Base-by-base conservation (phyloP, 1,140 invertebrate genomes). In the Eriocheir sinensis region DNA sequence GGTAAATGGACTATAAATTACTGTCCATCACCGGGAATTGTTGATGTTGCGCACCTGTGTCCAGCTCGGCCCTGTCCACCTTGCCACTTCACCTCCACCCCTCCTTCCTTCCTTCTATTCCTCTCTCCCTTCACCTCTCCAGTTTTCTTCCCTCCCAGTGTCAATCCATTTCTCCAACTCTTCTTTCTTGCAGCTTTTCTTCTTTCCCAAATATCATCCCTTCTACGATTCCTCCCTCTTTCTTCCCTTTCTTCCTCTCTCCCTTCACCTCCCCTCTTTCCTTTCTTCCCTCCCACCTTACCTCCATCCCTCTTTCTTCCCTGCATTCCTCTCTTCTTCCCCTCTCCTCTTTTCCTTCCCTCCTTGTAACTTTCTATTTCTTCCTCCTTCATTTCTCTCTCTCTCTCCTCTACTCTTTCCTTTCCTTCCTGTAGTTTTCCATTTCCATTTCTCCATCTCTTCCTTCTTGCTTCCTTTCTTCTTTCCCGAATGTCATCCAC, bases 1-100 rank as follows among this genome's bases (percentile, higher is more conserved):
- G 60, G 60, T 72, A 72, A 72, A n/a, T 72, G 60, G 60, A 21
- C 60, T 27, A 72, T 72, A 72, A 72, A 72, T 72, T 72, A 72
- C 17, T 72, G 27, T 72, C 60, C 60, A n/a, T 72, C 60, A 72
- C 27, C n/a, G 60, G 21, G 60, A 72, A 72, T 72, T 72, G 60
- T n/a, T 72, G 60, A 72, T 72, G 60, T n/a, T 72, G 1, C 60
- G 27, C 60, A 72, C 60, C 60, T 72, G 60, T n/a, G 60, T 72
- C 48, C 48, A 53, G 12, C 9, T 72, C 17, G 0, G 0, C 60
- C 21, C 2, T 72, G 60, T 72, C 60, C 60, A 72, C 60, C 15
- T 15, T 48, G 44, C 44, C n/a, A 8, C 60, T 21, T n/a, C 60
- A 21, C n/a, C 3, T 21, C 12, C n/a, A 4, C n/a, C 60, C n/a